Base-by-base conservation (phyloP, 2,113 vertebrate genomes). In the Podilymbus podiceps region DNA sequence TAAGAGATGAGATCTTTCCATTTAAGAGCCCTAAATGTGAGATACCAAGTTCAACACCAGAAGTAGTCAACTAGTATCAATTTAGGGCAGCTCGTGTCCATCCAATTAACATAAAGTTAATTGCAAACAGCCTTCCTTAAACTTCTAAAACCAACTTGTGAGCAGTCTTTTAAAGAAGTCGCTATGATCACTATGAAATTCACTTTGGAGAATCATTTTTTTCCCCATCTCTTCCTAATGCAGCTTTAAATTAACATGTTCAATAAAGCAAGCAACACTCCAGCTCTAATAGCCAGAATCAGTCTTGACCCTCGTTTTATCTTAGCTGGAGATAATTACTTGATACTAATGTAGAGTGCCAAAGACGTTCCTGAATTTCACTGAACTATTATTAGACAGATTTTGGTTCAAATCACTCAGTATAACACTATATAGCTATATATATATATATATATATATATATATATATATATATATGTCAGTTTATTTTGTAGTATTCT, bases 261-360 rank as follows among this genome's bases (percentile, higher is more conserved):
- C 94, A 96, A 78, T 96, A 98, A 96, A 63, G 47, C 81, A 95
- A 96, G 95, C 30, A 96, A 91, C 75, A 80, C 74, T 93, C 76
- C 40, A 92, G 55, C 89, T 96, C 91, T 83, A 97, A 97, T 72
- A 94, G 90, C 42, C 77, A 85, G 89, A 97, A 95, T 68, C 90
- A 85, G 68, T 93, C 85, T 94, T 96, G 95, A 98, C 96, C 97
- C 87, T 96, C 89, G 96, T 96, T 98, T 97, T 89, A 97, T 97
- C 96, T 94, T 90, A 93, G 81, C 88, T 97, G 84, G 78, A 98
- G 88, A 97, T 96, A 98, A 98, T 97, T 96, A 98, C 71, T 97
- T 95, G 83, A 95, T 95, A 82, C 59, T 97, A 95, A 97, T 91
- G 73, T 44, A 93, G 95, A 95, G 76, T 96, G 90, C 82, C 91